Conservation (phyloP, 2,113 vertebrate genomes). For the Meleagris gallopavo region DNA sequence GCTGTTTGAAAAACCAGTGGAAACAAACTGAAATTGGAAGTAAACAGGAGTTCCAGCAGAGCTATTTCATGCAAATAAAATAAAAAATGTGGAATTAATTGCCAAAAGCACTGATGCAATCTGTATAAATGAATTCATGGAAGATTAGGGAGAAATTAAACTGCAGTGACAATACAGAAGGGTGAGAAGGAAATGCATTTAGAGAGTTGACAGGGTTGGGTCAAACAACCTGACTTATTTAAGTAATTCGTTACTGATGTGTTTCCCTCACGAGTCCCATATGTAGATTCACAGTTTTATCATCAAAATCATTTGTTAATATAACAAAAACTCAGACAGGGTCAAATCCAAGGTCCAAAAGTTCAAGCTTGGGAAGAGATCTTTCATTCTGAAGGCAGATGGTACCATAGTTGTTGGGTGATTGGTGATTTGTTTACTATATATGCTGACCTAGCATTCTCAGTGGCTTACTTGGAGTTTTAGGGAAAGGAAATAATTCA, state of each 20-base stretch:
- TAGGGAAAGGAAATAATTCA: conserved; percentile 56
- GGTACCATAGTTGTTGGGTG: neutral
- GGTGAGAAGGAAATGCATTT: conserved; percentile 32
- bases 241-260: conserved; percentile 37
- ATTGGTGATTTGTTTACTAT: conserved; percentile 37
- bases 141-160: conserved; percentile 59
- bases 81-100: conserved; percentile 58
- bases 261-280: neutral
- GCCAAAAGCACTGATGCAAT: conserved; percentile 32
- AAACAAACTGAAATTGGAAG: conserved; percentile 64
- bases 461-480: neutral
- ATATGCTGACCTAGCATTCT: conserved; percentile 37
- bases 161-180: neutral
- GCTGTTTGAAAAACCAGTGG: conserved; percentile 45
- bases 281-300: conserved; percentile 34
- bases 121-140: conserved; percentile 36
- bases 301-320: neutral
- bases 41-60: conserved; percentile 72
- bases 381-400: neutral
- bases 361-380: neutral
- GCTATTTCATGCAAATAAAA: conserved; percentile 61
- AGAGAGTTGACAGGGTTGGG: neutral
- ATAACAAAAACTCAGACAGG: neutral
- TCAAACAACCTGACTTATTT: conserved; percentile 30
- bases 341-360: conserved; percentile 25